A percentile compares a stretch with the other conserved stretches of the same genome.
phyloP scores from a whole-genome alignment of 1,140 invertebrate genomes.

The Cydia pomonella region DNA sequence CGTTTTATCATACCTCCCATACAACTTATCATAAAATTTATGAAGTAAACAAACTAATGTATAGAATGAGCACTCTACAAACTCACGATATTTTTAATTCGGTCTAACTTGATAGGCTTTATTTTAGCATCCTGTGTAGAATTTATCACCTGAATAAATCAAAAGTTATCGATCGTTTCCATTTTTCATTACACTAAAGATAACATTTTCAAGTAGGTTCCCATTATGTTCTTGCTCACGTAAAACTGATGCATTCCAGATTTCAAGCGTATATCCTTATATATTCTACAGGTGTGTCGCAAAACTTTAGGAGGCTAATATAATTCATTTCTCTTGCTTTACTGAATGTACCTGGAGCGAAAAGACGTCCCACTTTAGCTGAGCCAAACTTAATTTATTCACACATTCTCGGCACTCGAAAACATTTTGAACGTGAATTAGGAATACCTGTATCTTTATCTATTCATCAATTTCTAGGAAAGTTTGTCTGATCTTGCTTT shows the following conservation, averaged over 20 bases:
- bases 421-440: neutral
- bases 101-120: no score
- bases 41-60: no score
- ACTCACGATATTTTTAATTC: no score
- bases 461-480: neutral
- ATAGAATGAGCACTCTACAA: no score
- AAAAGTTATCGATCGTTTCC: neutral
- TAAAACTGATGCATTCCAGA: slow-evolving; percentile 5
- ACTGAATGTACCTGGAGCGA: neutral
- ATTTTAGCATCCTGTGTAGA: no score
- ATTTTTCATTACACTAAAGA: neutral
- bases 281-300: slow-evolving; percentile 11
- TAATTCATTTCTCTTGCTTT: slow-evolving; percentile 29
- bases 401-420: neutral
- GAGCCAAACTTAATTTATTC: slow-evolving; percentile 27
- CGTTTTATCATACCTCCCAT: no score
- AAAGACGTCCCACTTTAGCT: slow-evolving; percentile 19
- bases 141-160: neutral
- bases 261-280: neutral
- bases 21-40: no score
- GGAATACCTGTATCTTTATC: neutral
- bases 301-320: slow-evolving; percentile 19
- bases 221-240: neutral
- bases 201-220: slow-evolving; percentile 1
- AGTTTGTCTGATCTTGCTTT: neutral